Evolutionary conservation across 2,797 vertebrate genomes (phyloP).

Genomic region (Fundulus diaphanus): DNA sequence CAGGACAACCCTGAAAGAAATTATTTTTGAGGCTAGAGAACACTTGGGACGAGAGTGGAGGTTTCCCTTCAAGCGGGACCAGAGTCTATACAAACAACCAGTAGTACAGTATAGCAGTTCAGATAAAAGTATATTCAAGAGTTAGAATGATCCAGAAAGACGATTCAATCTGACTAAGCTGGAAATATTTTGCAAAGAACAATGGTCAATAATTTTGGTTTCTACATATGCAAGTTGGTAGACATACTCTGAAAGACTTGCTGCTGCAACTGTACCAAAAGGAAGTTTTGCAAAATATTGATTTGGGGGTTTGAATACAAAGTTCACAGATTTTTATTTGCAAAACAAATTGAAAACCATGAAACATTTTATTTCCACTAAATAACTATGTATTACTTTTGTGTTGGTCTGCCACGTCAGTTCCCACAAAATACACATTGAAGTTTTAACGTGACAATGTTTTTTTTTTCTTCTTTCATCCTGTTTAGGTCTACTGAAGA

Average conservation of each 20-base stretch:
- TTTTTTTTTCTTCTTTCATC: not conserved
- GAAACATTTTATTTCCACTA: not conserved
- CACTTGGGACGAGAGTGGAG: not conserved
- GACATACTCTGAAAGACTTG: not conserved
- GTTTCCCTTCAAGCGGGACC: not conserved
- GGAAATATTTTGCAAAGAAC: not conserved
- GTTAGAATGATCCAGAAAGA: not conserved
- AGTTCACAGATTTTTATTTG: not conserved
- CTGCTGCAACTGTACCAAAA: not conserved
- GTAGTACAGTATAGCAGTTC: not conserved
- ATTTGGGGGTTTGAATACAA: too few species aligned
- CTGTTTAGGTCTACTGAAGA: conserved; percentile 79
- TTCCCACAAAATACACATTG: too few species aligned
- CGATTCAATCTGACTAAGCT: not conserved
- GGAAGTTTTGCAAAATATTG: not conserved
- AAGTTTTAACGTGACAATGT: too few species aligned
- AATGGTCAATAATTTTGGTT: not conserved
- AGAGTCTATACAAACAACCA: not conserved
- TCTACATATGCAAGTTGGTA: not conserved
- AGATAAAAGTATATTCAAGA: not conserved
- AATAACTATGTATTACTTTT: not conserved
- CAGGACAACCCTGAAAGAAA: not conserved
- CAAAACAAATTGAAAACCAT: not conserved
- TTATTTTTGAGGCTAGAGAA: not conserved
- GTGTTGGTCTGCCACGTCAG: too few species aligned